Conservation (phyloP, 2,113 vertebrate genomes). For the Rhea pennata region DNA sequence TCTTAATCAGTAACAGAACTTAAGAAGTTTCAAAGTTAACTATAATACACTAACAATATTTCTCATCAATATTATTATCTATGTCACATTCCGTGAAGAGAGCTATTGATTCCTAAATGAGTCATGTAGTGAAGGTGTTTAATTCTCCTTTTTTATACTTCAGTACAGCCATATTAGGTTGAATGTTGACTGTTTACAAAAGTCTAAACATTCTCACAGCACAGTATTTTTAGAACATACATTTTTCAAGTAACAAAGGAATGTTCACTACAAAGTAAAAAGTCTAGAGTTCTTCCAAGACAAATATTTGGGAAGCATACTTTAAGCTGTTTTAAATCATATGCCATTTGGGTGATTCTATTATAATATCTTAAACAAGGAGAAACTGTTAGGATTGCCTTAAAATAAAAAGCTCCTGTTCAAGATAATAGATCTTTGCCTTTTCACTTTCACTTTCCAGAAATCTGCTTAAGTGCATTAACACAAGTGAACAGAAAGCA, state of each 20-base stretch:
- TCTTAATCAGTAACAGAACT: not conserved
- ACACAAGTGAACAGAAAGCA: not conserved
- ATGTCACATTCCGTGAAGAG: not conserved
- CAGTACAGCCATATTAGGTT: constrained; percentile 4
- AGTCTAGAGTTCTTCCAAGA: constrained; percentile 34
- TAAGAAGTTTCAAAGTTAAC: not conserved
- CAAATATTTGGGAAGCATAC: constrained; percentile 57
- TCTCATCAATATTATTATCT: not conserved
- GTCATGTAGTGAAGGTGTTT: not conserved
- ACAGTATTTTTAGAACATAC: constrained; percentile 53
- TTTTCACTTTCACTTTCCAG: constrained; percentile 3
- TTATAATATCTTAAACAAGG: constrained; percentile 15
- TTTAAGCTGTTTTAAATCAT: constrained; percentile 60
- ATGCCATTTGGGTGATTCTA: constrained; percentile 17
- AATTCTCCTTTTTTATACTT: not conserved
- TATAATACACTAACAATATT: not conserved
- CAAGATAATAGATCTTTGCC: not conserved
- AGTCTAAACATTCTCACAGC: constrained; percentile 23
- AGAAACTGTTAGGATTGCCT: not conserved
- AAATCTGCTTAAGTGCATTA: not conserved
- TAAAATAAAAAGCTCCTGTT: constrained; percentile 32
- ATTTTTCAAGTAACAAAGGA: constrained; percentile 61
- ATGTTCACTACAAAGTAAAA: constrained; percentile 43
- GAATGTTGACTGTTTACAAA: constrained; percentile 5
- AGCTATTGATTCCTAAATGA: not conserved